These are phyloP conservation scores for Acipenser ruthenus DNA, from an alignment of 2,797 vertebrate genomes.

Conservation along the genomic window DNA sequence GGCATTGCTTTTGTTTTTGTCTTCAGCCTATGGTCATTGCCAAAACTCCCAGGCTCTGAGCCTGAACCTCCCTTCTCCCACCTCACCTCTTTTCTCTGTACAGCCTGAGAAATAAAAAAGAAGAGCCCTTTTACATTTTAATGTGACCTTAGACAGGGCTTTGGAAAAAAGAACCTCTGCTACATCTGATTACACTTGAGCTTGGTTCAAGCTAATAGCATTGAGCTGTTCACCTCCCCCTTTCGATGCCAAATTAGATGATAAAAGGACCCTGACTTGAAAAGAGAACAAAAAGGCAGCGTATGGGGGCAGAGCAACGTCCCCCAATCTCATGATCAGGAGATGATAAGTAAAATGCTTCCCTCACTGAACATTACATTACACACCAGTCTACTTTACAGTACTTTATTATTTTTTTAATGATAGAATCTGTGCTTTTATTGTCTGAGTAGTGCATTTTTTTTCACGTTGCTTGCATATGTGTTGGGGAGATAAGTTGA, in stretches of 20 bases:
- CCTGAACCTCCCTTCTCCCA: constrained; percentile 50
- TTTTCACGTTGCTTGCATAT: constrained; percentile 69
- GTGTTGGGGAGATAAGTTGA: constrained; percentile 75
- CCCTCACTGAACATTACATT: constrained; percentile 19
- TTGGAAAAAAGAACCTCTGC: constrained; percentile 47
- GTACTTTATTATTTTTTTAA: constrained; percentile 54
- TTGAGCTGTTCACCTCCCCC: constrained; percentile 61
- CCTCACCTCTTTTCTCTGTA: constrained; percentile 8
- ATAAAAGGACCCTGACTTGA: constrained; percentile 77
- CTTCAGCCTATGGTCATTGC: constrained; percentile 58
- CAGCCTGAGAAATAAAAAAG: constrained; percentile 17
- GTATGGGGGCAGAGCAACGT: constrained; percentile 49
- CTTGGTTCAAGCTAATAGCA: constrained; percentile 75
- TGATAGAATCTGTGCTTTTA: constrained; percentile 76
- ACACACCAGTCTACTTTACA: constrained; percentile 14
- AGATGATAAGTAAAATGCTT: constrained; percentile 46
- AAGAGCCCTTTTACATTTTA: constrained; percentile 74
- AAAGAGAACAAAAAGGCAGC: constrained; percentile 42
- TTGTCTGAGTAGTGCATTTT: constrained; percentile 72
- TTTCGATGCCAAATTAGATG: constrained; percentile 77
- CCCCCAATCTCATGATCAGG: constrained; percentile 61
- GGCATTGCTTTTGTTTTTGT: constrained; percentile 61
- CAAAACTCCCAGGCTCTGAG: constrained; percentile 60
- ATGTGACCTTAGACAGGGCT: constrained; percentile 74
- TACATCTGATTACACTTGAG: constrained; percentile 77